phyloP scores from a whole-genome alignment of 1,140 invertebrate species.

The Monomorium pharaonis region DNA sequence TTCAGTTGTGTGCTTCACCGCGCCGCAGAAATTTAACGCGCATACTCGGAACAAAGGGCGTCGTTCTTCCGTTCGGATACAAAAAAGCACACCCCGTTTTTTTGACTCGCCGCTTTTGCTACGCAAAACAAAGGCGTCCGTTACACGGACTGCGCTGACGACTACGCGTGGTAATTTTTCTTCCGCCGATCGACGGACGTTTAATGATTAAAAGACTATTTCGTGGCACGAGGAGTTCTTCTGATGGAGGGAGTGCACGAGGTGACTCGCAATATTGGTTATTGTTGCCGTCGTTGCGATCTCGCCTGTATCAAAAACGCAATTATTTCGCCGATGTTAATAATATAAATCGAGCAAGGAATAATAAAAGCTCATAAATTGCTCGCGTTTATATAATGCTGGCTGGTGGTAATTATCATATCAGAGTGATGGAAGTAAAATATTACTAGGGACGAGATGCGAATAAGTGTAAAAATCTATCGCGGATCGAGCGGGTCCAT shows the following conservation, averaged over 20 bases:
- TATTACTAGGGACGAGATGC: neutral
- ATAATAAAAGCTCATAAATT: constrained; percentile 42
- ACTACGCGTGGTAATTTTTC: constrained; percentile 43
- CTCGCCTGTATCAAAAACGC: neutral
- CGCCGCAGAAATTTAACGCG: constrained; percentile 21
- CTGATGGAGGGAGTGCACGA: neutral
- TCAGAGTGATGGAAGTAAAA: neutral
- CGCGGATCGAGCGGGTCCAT: neutral
- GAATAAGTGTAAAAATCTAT: neutral
- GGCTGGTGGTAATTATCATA: neutral
- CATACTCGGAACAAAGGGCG: constrained; percentile 1
- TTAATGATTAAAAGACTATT: constrained; percentile 47
- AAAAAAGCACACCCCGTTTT: neutral
- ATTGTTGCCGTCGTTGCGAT: neutral
- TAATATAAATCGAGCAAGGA: neutral
- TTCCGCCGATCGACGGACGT: neutral
- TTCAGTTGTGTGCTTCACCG: neutral
- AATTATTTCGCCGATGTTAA: constrained; percentile 33
- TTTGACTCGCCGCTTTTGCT: neutral
- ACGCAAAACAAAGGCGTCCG: constrained; percentile 36
- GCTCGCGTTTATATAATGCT: neutral
- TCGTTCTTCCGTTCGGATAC: neutral
- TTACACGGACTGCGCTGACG: neutral
- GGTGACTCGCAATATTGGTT: neutral
- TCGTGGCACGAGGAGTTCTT: constrained; percentile 10